Conservation (phyloP, 2,797 vertebrate species). For the Dipus sagitta region DNA sequence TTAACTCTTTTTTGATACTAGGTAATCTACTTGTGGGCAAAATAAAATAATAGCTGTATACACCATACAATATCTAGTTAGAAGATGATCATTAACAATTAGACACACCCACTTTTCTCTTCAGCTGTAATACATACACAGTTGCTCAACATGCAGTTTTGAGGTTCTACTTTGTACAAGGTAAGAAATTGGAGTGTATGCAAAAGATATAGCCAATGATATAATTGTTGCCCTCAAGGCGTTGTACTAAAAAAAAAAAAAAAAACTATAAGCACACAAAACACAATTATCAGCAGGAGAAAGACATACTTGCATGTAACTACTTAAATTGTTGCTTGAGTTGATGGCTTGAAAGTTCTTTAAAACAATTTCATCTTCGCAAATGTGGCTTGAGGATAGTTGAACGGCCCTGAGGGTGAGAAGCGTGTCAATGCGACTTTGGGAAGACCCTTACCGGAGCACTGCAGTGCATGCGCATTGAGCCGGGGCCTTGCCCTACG, state of each 20-base stretch:
- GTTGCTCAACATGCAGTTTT: neutral
- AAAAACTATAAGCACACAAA: neutral
- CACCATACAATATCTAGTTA: neutral
- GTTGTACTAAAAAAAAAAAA: neutral
- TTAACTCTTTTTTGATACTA: constrained; percentile 46
- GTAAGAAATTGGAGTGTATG: neutral
- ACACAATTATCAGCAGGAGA: neutral
- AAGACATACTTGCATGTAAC: neutral
- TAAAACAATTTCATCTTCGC: neutral
- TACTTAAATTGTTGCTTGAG: constrained; percentile 11
- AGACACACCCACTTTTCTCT: neutral
- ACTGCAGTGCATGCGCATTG: no score
- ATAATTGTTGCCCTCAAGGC: neutral
- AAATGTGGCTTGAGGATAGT: neutral
- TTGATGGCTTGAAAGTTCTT: constrained; percentile 2
- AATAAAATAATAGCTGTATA: constrained; percentile 34
- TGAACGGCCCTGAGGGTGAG: neutral
- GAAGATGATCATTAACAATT: neutral
- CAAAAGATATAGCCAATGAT: neutral
- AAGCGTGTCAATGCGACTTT: neutral
- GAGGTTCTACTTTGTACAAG: neutral
- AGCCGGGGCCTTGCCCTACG: neutral
- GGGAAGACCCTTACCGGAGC: neutral
- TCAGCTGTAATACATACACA: neutral
- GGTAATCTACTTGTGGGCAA: constrained; percentile 22